Evolutionary conservation across 2,797 vertebrate species (phyloP).

Genomic region (Tarsius wallacei): DNA sequence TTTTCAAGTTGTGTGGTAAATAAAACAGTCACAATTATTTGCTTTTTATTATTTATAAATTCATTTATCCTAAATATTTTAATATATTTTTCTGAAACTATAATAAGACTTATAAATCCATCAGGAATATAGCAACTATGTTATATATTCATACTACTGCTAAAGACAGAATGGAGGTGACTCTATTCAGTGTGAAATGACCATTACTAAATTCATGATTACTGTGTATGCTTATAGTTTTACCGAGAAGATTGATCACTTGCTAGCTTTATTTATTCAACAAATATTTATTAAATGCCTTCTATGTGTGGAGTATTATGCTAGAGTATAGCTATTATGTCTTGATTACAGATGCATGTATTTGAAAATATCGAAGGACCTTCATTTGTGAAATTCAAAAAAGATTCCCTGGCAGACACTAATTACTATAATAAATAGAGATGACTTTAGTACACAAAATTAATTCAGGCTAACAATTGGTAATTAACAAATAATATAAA

Average conservation of each 20-base stretch:
- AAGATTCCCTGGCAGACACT: conserved; percentile 33
- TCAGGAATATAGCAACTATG: not conserved
- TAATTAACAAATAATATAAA: conserved; percentile 68
- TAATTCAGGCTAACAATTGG: conserved; percentile 60
- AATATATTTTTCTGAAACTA: not conserved
- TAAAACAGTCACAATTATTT: not conserved
- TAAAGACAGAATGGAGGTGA: not conserved
- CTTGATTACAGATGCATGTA: conserved; percentile 60
- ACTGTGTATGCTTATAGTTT: not conserved
- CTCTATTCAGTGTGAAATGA: not conserved
- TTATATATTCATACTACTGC: not conserved
- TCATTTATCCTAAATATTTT: not conserved
- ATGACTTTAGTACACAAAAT: conserved; percentile 67
- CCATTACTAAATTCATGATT: not conserved
- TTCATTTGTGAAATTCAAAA: conserved; percentile 66
- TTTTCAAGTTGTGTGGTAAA: not conserved
- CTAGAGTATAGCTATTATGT: not conserved
- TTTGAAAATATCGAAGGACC: conserved; percentile 73
- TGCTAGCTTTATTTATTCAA: conserved; percentile 30
- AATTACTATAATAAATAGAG: conserved; percentile 71
- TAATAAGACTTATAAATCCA: not conserved
- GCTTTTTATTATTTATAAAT: not conserved
- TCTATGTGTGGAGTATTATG: not conserved
- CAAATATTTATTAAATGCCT: conserved; percentile 56
- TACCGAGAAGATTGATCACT: conserved; percentile 13